Percentiles rank a stretch among this genome's conserved stretches.
These are phyloP conservation scores for Lasiurus borealis DNA, from an alignment of 2,113 vertebrate genomes.

Conservation along the genomic window DNA sequence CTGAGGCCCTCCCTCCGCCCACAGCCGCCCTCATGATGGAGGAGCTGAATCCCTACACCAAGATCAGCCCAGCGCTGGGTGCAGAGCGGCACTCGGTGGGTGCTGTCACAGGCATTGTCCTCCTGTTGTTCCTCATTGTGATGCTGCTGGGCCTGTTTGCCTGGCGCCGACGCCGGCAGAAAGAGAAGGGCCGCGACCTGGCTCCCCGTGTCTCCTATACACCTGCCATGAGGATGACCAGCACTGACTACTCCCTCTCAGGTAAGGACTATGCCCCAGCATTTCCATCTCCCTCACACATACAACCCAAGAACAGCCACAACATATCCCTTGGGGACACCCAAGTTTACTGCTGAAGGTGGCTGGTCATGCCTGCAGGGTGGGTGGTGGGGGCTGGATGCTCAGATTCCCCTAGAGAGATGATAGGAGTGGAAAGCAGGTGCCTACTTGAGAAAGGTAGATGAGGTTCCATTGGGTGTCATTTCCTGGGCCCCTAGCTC, in stretches of 20 bases:
- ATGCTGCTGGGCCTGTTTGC: constrained; percentile 96
- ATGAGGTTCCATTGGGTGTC: no score
- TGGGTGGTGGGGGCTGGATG: neutral
- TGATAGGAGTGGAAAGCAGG: neutral
- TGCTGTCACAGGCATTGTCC: constrained; percentile 96
- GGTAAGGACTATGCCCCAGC: constrained; percentile 87
- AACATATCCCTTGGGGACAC: neutral
- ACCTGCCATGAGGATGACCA: constrained; percentile 95
- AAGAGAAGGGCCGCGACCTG: constrained; percentile 97
- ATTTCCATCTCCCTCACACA: neutral
- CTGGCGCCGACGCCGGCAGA: constrained; percentile 96
- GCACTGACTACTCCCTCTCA: constrained; percentile 97
- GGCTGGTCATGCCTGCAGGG: neutral
- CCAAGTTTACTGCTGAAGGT: neutral
- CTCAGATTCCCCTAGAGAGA: neutral
- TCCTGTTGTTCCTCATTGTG: constrained; percentile 97
- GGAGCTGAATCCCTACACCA: constrained; percentile 99
- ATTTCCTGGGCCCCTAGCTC: neutral
- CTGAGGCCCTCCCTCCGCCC: constrained; percentile 34
- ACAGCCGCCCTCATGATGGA: constrained; percentile 99
- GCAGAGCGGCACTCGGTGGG: constrained; percentile 98
- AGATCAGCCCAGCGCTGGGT: constrained; percentile 97
- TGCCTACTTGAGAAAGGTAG: neutral
- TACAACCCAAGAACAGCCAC: neutral
- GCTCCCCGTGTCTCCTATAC: constrained; percentile 96